Base-by-base conservation (phyloP, 1,140 invertebrate species). In the Drosophila nebulosa region DNA sequence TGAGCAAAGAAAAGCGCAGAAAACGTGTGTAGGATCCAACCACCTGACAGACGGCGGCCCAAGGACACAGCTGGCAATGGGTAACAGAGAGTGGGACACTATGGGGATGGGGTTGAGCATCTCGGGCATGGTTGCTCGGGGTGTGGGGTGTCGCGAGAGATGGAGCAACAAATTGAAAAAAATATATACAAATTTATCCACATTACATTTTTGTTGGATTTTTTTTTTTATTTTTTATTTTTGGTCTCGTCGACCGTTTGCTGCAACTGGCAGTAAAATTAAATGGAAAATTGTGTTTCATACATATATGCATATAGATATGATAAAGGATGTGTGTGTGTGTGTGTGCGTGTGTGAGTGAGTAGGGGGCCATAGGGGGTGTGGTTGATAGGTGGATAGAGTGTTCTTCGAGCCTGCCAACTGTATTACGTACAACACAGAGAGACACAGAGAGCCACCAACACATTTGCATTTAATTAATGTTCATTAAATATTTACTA, bases 401-500 rank as follows among this genome's bases (percentile, higher is more conserved):
- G 21, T 51, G 26, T 56, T 26, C 66, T 67, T 35, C 22, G 10
- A 55, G 22, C 21, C 50, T 46, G 9, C 10, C 22, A 52, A 52
- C 10, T 52, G 22, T 52, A 26, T 52, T 22, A 24, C 21, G 50
- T 55, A n/a, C n/a, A n/a, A n/a, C n/a, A n/a, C n/a, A n/a, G n/a
- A n/a, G n/a, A 18, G 26, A 55, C 5, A n/a, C 26, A 18, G 52
- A 32, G 52, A 32, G 16, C 16, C 18, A 10, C 52, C 26, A 14
- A 18, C 26, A 69, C 80, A 85, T 81, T 78, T 78, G 78, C 81
- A 86, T 85, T 81, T 81, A 86, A 86, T 86, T 86, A 86, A 86
- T 86, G 81, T 81, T 78, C 81, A 81, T 86, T 81, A 86, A 86
- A 86, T 86, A 86, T 86, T 86, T 86, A 86, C 81, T 75, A 86